Evolutionary conservation across 1,140 invertebrate genomes (phyloP), one percentile per base, ranked within the genome.

Genomic region (Steinernema khuongi): DNA sequence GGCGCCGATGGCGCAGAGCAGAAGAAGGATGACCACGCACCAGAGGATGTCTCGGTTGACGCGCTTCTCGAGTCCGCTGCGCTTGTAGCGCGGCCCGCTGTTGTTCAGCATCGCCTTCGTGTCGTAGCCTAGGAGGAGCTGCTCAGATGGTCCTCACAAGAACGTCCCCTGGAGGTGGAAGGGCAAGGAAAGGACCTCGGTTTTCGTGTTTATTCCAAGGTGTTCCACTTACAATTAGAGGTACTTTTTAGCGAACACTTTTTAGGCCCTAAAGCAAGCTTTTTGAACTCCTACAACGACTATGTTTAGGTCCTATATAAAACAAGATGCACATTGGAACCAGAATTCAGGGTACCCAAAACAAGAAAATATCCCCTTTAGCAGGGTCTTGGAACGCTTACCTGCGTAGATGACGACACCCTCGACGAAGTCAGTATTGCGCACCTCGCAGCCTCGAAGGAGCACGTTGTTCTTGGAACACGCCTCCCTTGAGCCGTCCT

Each of bases 81-180:
- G 90, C 87, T 97, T 98, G 86, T 97, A 96, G 77, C 94, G 89
- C 74, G 94, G 94, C 72, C 94, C 94, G 77, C 93, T 92, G 86
- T 97, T 97, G 86, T 97, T 97, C 22, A 97, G 89, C 93, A 97
- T 94, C 0, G 94, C 93, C 88, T 97, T 98, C 0, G 94, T 96
- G 88, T 98, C 94, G 86, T 94, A 93, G 78, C 94, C n/a, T n/a
- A n/a, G n/a, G n/a, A n/a, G n/a, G n/a, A n/a, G n/a, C n/a, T n/a
- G n/a, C n/a, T n/a, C n/a, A n/a, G n/a, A n/a, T n/a, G n/a, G n/a
- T n/a, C n/a, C n/a, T n/a, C n/a, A n/a, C n/a, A n/a, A n/a, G n/a
- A n/a, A n/a, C n/a, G n/a, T n/a, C n/a, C n/a, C n/a, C n/a, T n/a
- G n/a, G n/a, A n/a, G n/a, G n/a, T n/a, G n/a, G n/a, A n/a, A n/a